Evolutionary conservation across 2,888 invertebrate species (phyloP), one percentile per base, ranked within the genome.

Genomic region (Neoascia interrupta): DNA sequence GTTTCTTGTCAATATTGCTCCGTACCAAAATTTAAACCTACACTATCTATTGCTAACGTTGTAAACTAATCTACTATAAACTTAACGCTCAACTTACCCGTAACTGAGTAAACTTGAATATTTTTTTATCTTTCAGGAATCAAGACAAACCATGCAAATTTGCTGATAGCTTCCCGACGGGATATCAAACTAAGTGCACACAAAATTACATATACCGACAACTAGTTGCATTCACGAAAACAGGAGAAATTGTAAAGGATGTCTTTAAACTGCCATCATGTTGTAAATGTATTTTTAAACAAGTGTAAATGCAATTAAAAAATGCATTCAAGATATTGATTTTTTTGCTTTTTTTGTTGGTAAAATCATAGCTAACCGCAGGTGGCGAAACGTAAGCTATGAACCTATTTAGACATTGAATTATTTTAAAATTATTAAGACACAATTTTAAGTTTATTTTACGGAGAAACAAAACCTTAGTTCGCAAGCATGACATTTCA

Each of bases 221-320:
- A 43, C 84, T 92, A 85, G 84, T 92, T 13, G 91, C 92, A 0
- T 82, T 94, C 0, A 89, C 88, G 43, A 84, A 87, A 0, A 85
- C 87, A 6, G 85, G 84, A 0, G 84, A 88, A 5, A 84, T 91
- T 1, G 82, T 87, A 8, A 88, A 90, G 13, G 91, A 91, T 64
- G 85, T 88, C 6, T 92, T 94, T 76, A 89, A 90, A 82, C 88
- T 95, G 54, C 95, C 95, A 0, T 93, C 94, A 16, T 95, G 95
- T 83, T 95, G 95, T 85, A 92, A 93, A 53, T 95, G 95, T 83
- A 89, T 90, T 41, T 39, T 28, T 18, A 83, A 69, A 45, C 73
- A 60, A 39, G 61, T 49, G 26, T 61, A 28, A 39, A 28, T 39
- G 8, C 39, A 16, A 61, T 39, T 61, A 49, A 49, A 39, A 18